Conservation (phyloP, 2,113 vertebrate species). For the Neofelis nebulosa region DNA sequence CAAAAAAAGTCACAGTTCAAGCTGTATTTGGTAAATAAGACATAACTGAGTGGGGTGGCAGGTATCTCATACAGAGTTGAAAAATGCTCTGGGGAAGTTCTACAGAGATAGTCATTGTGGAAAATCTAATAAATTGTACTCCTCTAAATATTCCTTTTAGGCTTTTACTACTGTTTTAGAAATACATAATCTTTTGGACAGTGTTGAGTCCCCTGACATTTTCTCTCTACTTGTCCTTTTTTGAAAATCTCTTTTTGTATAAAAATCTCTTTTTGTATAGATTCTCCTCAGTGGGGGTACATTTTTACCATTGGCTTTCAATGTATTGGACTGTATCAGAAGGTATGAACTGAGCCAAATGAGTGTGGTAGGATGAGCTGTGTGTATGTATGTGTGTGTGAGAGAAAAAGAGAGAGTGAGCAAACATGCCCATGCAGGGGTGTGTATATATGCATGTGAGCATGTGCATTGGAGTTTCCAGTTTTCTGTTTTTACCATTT, state of each 20-base stretch:
- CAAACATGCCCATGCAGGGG: accelerated
- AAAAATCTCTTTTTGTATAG: neutral
- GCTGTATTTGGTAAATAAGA: neutral
- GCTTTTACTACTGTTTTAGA: neutral
- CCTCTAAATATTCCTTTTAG: neutral
- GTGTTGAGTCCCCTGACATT: neutral
- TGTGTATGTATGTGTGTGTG: neutral
- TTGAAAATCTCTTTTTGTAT: neutral
- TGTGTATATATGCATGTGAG: neutral
- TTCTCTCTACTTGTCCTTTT: neutral
- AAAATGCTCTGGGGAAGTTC: neutral
- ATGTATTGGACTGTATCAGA: neutral
- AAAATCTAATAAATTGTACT: neutral
- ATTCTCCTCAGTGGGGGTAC: neutral
- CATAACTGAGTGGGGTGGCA: neutral
- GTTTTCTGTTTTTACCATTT: neutral
- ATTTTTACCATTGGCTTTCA: neutral
- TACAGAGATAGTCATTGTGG: neutral
- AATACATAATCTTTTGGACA: neutral
- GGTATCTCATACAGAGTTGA: neutral
- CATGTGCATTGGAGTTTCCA: neutral
- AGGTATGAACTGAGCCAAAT: neutral
- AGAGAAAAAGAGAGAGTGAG: neutral
- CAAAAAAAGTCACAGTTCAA: neutral
- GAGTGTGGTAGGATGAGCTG: neutral